Conservation (phyloP, 2,797 vertebrate species). For the Chromobotia macracanthus region DNA sequence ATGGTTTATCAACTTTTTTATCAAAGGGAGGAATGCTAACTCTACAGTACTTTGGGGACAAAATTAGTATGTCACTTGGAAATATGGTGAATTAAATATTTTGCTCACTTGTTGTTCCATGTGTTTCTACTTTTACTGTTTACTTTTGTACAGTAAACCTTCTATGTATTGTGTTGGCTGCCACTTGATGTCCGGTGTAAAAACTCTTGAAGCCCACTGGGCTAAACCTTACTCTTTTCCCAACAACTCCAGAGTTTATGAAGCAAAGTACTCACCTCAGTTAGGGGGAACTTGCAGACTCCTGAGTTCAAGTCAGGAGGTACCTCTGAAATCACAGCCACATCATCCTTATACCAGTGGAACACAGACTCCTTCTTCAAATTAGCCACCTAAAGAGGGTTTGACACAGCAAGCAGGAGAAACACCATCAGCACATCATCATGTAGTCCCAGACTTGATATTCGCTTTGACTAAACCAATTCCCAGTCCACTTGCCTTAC, state of each 20-base stretch:
- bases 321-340: slow-evolving; percentile 78
- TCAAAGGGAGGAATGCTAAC: not conserved
- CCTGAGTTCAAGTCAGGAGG: slow-evolving; percentile 84
- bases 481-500: slow-evolving; percentile 82
- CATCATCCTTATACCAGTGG: slow-evolving; percentile 90
- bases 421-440: slow-evolving; percentile 6
- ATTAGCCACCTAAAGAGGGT: slow-evolving; percentile 85
- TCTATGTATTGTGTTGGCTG: not conserved
- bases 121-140: too few relatives aligned
- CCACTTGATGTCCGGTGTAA: too few relatives aligned
- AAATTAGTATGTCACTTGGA: not conserved
- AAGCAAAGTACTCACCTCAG: slow-evolving; percentile 75
- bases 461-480: slow-evolving; percentile 29
- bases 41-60: not conserved
- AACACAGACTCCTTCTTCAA: slow-evolving; percentile 92
- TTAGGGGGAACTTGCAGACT: slow-evolving; percentile 85
- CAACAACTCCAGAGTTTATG: too few relatives aligned
- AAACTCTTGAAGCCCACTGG: too few relatives aligned
- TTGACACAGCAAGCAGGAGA: not conserved
- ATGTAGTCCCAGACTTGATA: slow-evolving; percentile 28
- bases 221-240: too few relatives aligned
- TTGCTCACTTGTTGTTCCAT: not conserved
- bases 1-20: too few relatives aligned
- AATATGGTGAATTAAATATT: not conserved
- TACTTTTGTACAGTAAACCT: too few relatives aligned